Evolutionary conservation across 2,797 vertebrate species (phyloP).

Genomic region (Sebastes baramenuke): DNA sequence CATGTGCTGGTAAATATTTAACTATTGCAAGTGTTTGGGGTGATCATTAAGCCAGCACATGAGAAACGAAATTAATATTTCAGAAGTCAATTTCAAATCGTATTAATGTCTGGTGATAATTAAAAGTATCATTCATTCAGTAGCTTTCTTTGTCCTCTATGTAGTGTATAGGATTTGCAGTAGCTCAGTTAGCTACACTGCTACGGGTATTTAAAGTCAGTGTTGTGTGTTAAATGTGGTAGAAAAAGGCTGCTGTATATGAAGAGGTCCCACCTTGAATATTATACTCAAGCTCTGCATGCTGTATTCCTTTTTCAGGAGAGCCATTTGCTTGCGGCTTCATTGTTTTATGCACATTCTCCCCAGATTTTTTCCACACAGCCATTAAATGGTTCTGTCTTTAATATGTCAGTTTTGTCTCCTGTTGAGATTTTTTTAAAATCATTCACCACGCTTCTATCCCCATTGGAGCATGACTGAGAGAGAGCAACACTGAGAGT

Average conservation of each 20-base stretch:
- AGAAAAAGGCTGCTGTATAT: neutral
- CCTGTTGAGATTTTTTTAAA: constrained; percentile 40
- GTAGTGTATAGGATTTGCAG: neutral
- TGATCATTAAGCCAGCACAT: constrained; percentile 40
- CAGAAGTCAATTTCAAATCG: constrained; percentile 38
- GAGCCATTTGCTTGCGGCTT: constrained; percentile 25
- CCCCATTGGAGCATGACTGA: constrained; percentile 48
- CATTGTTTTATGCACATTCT: constrained; percentile 43
- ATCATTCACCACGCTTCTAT: constrained; percentile 57
- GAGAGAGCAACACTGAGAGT: constrained; percentile 25
- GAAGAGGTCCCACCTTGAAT: constrained; percentile 15
- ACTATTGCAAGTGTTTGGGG: constrained; percentile 30
- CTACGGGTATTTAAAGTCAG: neutral
- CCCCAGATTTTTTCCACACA: constrained; percentile 31
- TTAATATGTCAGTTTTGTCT: constrained; percentile 60
- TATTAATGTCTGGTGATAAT: constrained; percentile 33
- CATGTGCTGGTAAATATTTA: constrained; percentile 27
- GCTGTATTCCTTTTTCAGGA: constrained; percentile 6
- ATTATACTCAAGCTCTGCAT: constrained; percentile 1
- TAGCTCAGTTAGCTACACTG: neutral
- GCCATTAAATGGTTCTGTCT: constrained; percentile 34
- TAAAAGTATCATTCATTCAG: constrained; percentile 24
- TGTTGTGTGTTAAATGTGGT: constrained; percentile 1
- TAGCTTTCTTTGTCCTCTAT: constrained; percentile 11
- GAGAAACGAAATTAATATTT: constrained; percentile 42